A percentile compares a stretch with the other conserved stretches of the same genome.
phyloP scores from a whole-genome alignment of 2,797 vertebrate species.

The Choloepus didactylus region DNA sequence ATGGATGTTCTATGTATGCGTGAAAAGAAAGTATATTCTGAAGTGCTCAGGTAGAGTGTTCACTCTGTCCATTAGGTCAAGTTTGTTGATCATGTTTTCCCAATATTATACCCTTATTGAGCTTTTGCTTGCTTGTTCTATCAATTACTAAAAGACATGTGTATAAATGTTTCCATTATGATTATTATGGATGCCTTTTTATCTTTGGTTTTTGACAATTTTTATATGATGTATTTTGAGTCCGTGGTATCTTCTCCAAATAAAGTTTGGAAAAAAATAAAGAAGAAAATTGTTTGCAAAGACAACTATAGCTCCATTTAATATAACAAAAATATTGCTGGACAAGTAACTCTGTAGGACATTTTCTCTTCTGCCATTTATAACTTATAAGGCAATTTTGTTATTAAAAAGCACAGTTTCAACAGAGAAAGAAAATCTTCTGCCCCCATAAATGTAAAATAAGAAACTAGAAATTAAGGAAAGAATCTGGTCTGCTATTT shows the following conservation, averaged over 20 bases:
- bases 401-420: not conserved
- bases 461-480: not conserved
- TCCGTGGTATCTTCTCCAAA: not conserved
- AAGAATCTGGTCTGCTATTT: conserved; percentile 29
- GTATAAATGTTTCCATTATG: not conserved
- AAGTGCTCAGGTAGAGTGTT: not conserved
- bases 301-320: not conserved
- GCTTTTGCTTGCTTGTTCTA: not conserved
- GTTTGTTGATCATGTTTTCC: not conserved
- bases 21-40: conserved; percentile 13
- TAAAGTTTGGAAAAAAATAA: not conserved
- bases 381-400: not conserved
- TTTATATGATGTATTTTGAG: conserved; percentile 2
- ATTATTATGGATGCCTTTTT: not conserved
- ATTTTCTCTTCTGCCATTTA: not conserved
- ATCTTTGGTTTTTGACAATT: not conserved
- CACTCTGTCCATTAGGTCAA: not conserved
- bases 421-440: not conserved
- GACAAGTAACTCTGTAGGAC: not conserved
- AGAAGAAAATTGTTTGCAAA: not conserved
- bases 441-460: conserved; percentile 49
- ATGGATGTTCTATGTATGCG: not conserved
- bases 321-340: conserved; percentile 12
- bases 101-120: not conserved
- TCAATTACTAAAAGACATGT: not conserved